phyloP scores from a whole-genome alignment of 2,888 invertebrate genomes.

The Nephrotoma guestfalica region DNA sequence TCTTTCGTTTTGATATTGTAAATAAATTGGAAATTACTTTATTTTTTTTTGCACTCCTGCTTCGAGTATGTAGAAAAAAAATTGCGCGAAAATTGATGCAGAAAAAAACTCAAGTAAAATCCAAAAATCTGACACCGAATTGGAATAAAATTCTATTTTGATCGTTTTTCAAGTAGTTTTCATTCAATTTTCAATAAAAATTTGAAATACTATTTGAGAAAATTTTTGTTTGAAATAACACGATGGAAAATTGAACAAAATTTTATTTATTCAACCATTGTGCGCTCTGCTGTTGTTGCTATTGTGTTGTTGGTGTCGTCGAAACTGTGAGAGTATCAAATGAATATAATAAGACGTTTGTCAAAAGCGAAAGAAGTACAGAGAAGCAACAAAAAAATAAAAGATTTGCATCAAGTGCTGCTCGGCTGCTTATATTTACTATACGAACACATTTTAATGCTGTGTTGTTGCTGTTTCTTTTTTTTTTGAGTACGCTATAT shows the following conservation, averaged over 20 bases:
- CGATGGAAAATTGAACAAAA: background rate
- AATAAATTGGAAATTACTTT: background rate
- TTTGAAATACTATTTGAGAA: background rate
- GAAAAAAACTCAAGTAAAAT: background rate
- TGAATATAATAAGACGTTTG: background rate
- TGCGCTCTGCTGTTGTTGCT: background rate
- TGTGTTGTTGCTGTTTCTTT: background rate
- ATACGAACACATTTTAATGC: background rate
- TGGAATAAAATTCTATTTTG: background rate
- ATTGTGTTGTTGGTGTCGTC: background rate
- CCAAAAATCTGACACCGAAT: background rate
- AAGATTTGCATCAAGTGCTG: background rate
- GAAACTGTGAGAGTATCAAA: background rate
- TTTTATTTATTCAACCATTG: background rate
- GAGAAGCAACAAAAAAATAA: background rate
- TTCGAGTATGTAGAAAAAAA: background rate
- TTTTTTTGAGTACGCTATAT: background rate
- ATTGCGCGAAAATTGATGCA: background rate
- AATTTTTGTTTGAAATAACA: background rate
- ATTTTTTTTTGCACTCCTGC: background rate
- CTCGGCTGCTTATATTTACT: background rate
- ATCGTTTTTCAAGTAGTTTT: background rate
- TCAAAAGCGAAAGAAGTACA: background rate
- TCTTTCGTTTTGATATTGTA: background rate
- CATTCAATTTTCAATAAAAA: background rate